These are phyloP conservation scores for Zaprionus davidi DNA, from an alignment of 1,140 invertebrate genomes.

Conservation along the genomic window DNA sequence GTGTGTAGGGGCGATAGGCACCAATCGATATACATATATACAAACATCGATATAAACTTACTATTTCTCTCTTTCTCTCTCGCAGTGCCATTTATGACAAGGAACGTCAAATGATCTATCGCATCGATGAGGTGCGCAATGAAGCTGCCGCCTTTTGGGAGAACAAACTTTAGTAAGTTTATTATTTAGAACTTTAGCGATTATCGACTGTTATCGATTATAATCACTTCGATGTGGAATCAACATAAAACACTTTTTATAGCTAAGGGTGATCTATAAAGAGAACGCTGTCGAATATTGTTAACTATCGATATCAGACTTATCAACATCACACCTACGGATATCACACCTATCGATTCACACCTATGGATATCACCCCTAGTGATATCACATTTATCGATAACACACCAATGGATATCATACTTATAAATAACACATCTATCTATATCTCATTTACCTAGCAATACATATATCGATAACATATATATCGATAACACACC, in stretches of 20 bases:
- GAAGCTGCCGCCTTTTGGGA: conserved; percentile 86
- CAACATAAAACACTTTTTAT: too few species aligned
- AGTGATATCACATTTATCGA: too few species aligned
- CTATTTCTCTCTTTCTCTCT: not conserved
- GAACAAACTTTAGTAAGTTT: conserved; percentile 85
- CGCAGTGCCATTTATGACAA: conserved; percentile 85
- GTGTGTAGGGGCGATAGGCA: conserved; percentile 17
- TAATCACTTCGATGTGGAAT: too few species aligned
- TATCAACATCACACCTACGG: too few species aligned
- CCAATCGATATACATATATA: not conserved
- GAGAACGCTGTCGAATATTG: not conserved
- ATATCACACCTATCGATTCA: too few species aligned
- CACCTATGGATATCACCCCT: too few species aligned
- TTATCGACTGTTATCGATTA: not conserved
- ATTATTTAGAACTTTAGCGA: conserved; percentile 38
- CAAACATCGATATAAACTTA: not conserved
- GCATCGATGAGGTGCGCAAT: conserved; percentile 86
- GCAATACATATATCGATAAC: too few species aligned
- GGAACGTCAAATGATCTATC: conserved; percentile 85
- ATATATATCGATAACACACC: too few species aligned
- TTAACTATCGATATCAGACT: not conserved
- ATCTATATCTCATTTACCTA: too few species aligned
- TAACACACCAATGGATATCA: too few species aligned
- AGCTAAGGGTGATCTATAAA: too few species aligned
- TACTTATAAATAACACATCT: too few species aligned